phyloP scores from a whole-genome alignment of 1,140 invertebrate species.

The Hormaphis cornu region DNA sequence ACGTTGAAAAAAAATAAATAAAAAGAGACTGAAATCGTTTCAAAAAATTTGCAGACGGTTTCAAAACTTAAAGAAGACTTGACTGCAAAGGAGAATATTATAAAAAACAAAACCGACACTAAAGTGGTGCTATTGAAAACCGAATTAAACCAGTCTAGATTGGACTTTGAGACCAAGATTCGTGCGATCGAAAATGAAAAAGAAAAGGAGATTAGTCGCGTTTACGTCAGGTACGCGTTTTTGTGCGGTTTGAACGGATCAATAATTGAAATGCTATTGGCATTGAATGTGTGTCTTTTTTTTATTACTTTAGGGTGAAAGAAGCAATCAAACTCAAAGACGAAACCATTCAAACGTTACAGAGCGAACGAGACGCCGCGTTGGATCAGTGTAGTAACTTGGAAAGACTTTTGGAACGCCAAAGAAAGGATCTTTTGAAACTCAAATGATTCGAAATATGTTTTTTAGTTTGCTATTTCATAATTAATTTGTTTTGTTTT shows the following conservation, averaged over 20 bases:
- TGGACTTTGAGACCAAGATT: background rate
- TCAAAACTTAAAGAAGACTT: conserved; percentile 8
- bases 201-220: conserved; percentile 18
- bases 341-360: conserved; percentile 57
- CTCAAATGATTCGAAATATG: conserved; percentile 25
- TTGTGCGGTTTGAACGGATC: background rate
- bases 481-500: background rate
- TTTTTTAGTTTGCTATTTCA: background rate
- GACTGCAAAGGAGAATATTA: background rate
- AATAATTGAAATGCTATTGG: too few relatives aligned
- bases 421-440: conserved; percentile 56
- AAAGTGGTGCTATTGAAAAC: background rate
- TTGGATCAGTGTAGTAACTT: conserved; percentile 61
- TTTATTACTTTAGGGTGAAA: conserved; percentile 53
- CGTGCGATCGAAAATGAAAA: conserved; percentile 10
- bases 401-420: conserved; percentile 63
- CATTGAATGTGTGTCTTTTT: conserved; percentile 35
- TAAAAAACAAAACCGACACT: background rate
- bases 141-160: background rate
- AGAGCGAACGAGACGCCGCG: conserved; percentile 55
- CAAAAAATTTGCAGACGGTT: background rate
- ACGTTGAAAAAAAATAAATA: too few relatives aligned
- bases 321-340: conserved; percentile 67
- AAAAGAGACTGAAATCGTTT: too few relatives aligned
- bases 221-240: conserved; percentile 1